Percentiles rank a stretch among this genome's conserved stretches.
Evolutionary conservation across 2,797 vertebrate species (phyloP).

Genomic region (Capromys pilorides): DNA sequence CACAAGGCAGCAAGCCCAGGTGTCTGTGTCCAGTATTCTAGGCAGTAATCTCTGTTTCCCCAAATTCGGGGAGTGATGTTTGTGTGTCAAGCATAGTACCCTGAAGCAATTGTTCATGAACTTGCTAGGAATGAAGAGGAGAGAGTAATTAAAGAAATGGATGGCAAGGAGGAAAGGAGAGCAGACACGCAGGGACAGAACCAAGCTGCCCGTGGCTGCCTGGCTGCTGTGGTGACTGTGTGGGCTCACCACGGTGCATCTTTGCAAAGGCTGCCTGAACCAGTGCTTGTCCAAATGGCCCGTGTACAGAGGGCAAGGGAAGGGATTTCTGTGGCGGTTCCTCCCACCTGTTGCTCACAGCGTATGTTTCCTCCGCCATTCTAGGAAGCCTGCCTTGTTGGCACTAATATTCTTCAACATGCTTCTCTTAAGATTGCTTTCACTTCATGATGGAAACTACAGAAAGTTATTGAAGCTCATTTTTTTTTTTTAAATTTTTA

Average conservation of each 20-base stretch:
- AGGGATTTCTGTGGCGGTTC: not conserved
- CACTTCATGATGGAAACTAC: not conserved
- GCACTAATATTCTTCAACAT: slow-evolving; percentile 12
- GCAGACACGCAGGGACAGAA: not conserved
- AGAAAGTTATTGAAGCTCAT: not conserved
- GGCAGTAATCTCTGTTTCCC: not conserved
- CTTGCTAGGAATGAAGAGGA: not conserved
- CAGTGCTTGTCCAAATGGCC: not conserved
- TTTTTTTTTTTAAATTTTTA: no score
- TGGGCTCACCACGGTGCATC: not conserved
- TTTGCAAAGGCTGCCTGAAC: not conserved
- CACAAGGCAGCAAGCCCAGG: not conserved
- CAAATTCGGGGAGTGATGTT: not conserved
- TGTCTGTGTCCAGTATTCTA: not conserved
- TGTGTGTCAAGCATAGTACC: not conserved
- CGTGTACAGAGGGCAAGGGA: not conserved
- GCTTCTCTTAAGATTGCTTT: not conserved
- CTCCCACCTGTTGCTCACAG: not conserved
- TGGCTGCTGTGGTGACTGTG: not conserved
- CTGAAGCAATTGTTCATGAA: not conserved
- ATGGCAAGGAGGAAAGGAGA: not conserved
- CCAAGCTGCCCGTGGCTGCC: not conserved
- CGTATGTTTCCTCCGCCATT: not conserved
- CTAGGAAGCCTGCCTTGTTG: not conserved
- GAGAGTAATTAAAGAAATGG: not conserved